Conservation (phyloP, 2,888 invertebrate genomes). For the Cenopis cana region DNA sequence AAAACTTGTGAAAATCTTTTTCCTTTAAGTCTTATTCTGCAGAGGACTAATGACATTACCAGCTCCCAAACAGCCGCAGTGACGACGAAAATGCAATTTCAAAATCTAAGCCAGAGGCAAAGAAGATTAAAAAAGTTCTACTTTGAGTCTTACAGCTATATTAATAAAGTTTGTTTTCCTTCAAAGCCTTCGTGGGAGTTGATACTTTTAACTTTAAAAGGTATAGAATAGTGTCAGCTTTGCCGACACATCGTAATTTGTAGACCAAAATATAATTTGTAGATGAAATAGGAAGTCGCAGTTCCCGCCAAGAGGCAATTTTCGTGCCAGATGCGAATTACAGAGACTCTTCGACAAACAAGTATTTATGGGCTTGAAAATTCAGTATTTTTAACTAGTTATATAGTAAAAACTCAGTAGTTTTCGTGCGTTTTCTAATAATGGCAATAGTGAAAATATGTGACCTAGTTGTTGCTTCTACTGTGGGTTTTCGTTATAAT, state of each 20-base stretch:
- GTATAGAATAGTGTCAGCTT: slow-evolving; percentile 29
- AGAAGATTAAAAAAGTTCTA: neutral
- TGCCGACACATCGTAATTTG: slow-evolving; percentile 22
- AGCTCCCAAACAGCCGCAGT: neutral
- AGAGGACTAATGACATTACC: neutral
- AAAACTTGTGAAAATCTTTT: neutral
- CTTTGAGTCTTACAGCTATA: neutral
- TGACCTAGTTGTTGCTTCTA: too few species aligned
- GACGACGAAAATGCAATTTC: slow-evolving; percentile 10
- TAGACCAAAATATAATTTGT: slow-evolving; percentile 28
- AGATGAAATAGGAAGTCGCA: slow-evolving; percentile 20
- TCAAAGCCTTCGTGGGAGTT: neutral
- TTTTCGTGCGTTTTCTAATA: neutral
- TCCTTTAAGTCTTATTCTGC: neutral
- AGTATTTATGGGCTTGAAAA: too few species aligned
- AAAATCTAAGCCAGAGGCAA: neutral
- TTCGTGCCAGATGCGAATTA: neutral
- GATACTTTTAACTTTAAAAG: neutral
- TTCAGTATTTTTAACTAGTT: too few species aligned
- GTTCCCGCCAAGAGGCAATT: slow-evolving; percentile 11
- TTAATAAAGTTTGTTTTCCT: neutral
- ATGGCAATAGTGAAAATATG: too few species aligned
- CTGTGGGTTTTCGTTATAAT: too few species aligned
- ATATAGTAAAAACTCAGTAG: too few species aligned
- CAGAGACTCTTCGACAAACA: neutral